Percentiles rank a stretch among this genome's conserved stretches.
Evolutionary conservation across 2,113 vertebrate genomes (phyloP).

Genomic region (Sphaerodactylus townsendi): DNA sequence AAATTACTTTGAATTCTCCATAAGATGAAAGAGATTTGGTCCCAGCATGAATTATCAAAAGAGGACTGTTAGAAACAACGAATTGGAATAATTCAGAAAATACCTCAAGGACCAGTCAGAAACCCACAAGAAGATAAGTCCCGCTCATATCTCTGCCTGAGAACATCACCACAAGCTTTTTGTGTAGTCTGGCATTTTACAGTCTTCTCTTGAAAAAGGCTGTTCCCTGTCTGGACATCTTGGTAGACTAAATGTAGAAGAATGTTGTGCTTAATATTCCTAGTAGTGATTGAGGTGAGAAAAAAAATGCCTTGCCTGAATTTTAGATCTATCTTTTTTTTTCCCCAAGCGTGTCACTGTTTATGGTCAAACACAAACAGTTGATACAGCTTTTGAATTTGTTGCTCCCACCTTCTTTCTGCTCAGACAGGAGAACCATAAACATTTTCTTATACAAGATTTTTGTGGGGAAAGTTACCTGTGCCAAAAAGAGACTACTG

Average conservation of each 20-base stretch:
- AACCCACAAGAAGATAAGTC: background rate
- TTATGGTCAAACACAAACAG: background rate
- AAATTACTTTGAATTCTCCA: background rate
- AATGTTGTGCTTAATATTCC: background rate
- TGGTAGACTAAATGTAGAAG: too few relatives aligned
- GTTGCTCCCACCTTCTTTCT: background rate
- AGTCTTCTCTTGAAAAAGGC: too few relatives aligned
- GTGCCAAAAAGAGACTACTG: background rate
- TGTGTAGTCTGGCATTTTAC: background rate
- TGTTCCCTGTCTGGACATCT: too few relatives aligned
- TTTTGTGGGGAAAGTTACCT: constrained; percentile 14
- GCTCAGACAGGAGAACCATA: background rate
- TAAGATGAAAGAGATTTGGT: background rate
- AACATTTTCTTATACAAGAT: background rate
- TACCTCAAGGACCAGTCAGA: background rate
- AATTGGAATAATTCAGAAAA: background rate
- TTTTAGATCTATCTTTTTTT: background rate
- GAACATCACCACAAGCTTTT: background rate
- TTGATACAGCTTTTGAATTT: background rate
- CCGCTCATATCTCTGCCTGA: background rate
- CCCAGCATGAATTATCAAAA: background rate
- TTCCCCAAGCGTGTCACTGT: background rate
- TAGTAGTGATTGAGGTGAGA: background rate
- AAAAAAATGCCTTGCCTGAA: background rate
- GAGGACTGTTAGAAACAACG: background rate